Conservation (phyloP, 2,888 invertebrate species). For the Elaeidobius kamerunicus region DNA sequence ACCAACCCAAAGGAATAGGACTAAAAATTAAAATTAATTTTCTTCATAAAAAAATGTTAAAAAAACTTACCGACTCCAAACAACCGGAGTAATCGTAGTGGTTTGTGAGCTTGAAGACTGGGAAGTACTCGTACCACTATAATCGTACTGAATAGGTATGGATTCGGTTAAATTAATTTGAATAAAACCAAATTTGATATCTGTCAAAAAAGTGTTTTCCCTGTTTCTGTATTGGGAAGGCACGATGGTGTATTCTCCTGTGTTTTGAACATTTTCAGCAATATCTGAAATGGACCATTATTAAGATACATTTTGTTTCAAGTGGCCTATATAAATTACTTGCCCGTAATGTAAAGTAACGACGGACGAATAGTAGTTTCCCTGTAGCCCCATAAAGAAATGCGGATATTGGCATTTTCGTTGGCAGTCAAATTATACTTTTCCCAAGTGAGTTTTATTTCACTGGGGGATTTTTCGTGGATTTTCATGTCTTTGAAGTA, state of each 20-base stretch:
- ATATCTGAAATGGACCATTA: slow-evolving; percentile 49
- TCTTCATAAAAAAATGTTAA: neutral
- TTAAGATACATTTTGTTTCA: neutral
- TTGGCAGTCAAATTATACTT: slow-evolving; percentile 81
- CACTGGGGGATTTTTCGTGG: slow-evolving; percentile 68
- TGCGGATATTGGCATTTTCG: slow-evolving; percentile 69
- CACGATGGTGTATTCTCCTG: slow-evolving; percentile 68
- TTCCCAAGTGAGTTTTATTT: slow-evolving; percentile 80
- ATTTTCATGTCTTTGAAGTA: slow-evolving; percentile 73
- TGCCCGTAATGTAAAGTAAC: slow-evolving; percentile 69
- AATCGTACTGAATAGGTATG: slow-evolving; percentile 48
- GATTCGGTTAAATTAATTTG: slow-evolving; percentile 85
- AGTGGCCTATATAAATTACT: neutral
- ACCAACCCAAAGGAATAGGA: slow-evolving; percentile 91
- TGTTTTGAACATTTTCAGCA: slow-evolving; percentile 53
- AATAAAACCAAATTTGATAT: slow-evolving; percentile 82
- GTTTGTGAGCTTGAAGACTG: slow-evolving; percentile 25
- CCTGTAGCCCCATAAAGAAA: slow-evolving; percentile 87
- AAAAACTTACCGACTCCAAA: slow-evolving; percentile 68
- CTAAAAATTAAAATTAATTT: slow-evolving; percentile 38
- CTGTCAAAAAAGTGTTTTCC: slow-evolving; percentile 65
- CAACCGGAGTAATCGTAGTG: slow-evolving; percentile 49
- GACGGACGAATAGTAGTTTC: slow-evolving; percentile 80
- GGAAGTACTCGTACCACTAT: slow-evolving; percentile 5
- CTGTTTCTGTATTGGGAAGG: slow-evolving; percentile 70